Percentiles rank a stretch among this genome's conserved stretches.
Conservation (phyloP, 2,113 vertebrate species). For the Terrapene triunguis region DNA sequence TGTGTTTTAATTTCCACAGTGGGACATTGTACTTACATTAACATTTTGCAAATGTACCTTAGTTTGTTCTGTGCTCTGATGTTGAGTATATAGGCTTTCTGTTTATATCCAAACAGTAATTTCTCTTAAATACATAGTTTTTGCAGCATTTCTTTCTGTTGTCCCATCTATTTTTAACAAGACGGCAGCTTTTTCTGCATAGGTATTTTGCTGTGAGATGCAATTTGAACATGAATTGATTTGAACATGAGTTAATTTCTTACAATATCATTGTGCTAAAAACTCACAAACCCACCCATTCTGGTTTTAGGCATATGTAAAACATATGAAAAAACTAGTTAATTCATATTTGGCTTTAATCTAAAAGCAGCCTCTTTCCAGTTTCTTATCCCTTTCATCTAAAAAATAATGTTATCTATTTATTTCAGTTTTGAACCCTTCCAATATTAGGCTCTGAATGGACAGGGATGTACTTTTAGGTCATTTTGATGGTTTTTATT, state of each 20-base stretch:
- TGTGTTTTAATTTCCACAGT: slow-evolving; percentile 9
- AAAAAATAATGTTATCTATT: neutral
- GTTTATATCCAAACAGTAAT: neutral
- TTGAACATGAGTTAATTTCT: neutral
- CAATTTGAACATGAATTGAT: neutral
- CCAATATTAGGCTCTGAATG: neutral
- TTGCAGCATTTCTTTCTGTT: slow-evolving; percentile 11
- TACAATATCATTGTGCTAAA: neutral
- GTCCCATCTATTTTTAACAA: neutral
- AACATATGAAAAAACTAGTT: neutral
- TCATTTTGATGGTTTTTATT: neutral
- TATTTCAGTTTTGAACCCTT: neutral
- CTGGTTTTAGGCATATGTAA: neutral
- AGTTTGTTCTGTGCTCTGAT: slow-evolving; percentile 23
- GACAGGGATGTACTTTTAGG: neutral
- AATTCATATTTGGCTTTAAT: neutral
- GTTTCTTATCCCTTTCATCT: neutral
- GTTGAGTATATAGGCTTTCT: neutral
- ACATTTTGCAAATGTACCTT: neutral
- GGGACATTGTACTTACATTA: slow-evolving; percentile 2
- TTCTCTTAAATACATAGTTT: neutral
- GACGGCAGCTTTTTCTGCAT: neutral
- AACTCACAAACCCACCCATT: neutral
- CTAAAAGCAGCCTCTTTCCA: neutral
- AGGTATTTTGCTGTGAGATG: neutral